Base-by-base conservation (phyloP, 1,140 invertebrate genomes). In the Bactericera cockerelli region DNA sequence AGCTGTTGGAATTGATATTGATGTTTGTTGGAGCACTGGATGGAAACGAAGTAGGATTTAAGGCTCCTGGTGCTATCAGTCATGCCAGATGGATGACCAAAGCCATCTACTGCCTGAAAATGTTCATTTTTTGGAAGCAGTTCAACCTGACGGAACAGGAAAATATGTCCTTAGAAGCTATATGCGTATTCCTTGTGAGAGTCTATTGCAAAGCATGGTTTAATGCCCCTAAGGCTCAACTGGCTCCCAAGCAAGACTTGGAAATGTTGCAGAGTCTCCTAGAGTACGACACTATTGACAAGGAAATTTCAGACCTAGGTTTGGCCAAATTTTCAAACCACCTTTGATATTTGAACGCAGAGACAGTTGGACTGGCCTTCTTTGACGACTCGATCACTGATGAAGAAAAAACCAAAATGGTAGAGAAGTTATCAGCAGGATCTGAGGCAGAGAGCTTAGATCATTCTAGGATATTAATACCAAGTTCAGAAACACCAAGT, bases 11-110 rank as follows among this genome's bases (percentile, higher is more conserved):
- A 64, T 60, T 74, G 31, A 64, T 26, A 22, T 59, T 71, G 25
- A 68, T 74, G 33, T 74, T 74, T 65, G 65, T 75, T 26, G 70
- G 69, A 24, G 68, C 62, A 63, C 62, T 61, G 22, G 16, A 39
- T 1, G 14, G 19, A 14, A 36, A 13, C 21, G 67, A 69, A 65
- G 53, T 69, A 28, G 65, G 64, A 59, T 69, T 74, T 56, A 62
- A 63, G 33, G 62, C 70, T 59, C 62, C 57, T 56, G 65, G 65
- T n/a, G 62, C 65, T 31, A 55, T 36, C 31, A 60, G 65, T 60
- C 62, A 63, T 28, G 63, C 63, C 19, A 58, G 63, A 53, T 66
- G 63, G 63, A 66, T 66, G 61, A 42, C 63, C 1, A 65, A 64
- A 60, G 58, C 55, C 25, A 60, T 67, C 36, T 67, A 65, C 59